Evolutionary conservation across 2,113 vertebrate species (phyloP), one percentile per base, ranked within the genome.

Genomic region (Grallaria varia): DNA sequence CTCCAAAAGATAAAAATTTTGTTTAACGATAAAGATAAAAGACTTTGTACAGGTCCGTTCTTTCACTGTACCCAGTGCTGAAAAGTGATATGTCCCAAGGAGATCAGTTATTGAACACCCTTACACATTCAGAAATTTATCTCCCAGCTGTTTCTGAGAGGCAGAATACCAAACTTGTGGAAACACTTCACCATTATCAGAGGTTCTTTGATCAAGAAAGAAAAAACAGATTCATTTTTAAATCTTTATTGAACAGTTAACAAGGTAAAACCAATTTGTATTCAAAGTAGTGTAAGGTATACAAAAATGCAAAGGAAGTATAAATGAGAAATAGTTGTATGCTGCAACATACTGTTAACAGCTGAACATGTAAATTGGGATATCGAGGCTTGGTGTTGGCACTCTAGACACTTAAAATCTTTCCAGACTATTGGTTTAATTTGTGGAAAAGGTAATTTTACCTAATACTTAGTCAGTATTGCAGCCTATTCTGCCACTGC

Each of bases 101-200:
- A 86, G 64, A 91, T 76, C 35, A 44, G 66, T 75, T 92, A 25
- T 49, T 94, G 69, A 79, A 37, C 63, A 78, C 69, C 56, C 73
- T 49, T 82, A 47, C 35, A 40, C 87, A 33, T 73, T 81, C 68
- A 86, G 74, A 91, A 91, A 91, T 78, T 11, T 90, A 90, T 89
- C 56, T 93, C 52, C 83, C 80, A 96, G 91, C 94, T 96, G 96
- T 91, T 94, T 55, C 88, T 44, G 37, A 85, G 56, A 81, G 72
- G n/a, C 56, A 89, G 73, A 69, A n/a, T 31, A 66, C 52, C 33
- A 94, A 86, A 60, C 49, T 35, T 87, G 44, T 77, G 55, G 35
- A 90, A 64, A 82, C 30, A 55, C 27, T 77, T 80, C 50, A 53
- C 11, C 88, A 25, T 90, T 91, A n/a, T n/a, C 22, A 86, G 78